Evolutionary conservation across 2,797 vertebrate genomes (phyloP), one percentile per base, ranked within the genome.

Genomic region (Myripristis jacobus): DNA sequence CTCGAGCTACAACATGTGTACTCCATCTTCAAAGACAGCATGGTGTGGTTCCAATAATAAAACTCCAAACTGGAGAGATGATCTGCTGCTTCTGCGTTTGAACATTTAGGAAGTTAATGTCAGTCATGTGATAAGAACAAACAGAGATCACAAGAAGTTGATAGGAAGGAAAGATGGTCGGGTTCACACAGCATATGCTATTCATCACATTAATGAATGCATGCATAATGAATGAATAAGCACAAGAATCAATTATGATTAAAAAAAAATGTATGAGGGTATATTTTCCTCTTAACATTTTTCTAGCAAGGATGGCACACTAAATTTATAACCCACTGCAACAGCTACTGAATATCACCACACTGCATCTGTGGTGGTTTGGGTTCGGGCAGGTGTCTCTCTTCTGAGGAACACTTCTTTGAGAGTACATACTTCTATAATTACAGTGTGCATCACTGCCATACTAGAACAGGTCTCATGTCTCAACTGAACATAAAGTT

Each of bases 11-110:
- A 61, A 38, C 74, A 75, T 12, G 48, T 79, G 70, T 74, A 27
- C 27, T 41, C 47, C 34, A 55, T 65, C 78, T 86, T 88, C 79
- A 87, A 84, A 90, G 61, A 19, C 25, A 69, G 55, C 9, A 22
- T 11, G 59, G 47, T n/a, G 66, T 56, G 66, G 58, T 67, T 77
- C 75, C 38, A 41, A 41, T 59, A 52, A 81, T 70, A 57, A 46
- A 66, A 27, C 34, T 41, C 50, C 48, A 27, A 12, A 55, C 3
- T n/a, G 31, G 54, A 54, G 11, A 75, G 59, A 79, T 34, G 11
- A 50, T 59, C 12, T 48, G 3, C 4, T 53, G 11, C 43, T 66
- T 64, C 27, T 44, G 11, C 36, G 59, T 25, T 1, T 46, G 0
- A 43, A 56, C 36, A 47, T 70, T 76, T 50, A 67, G 41, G 57